Conservation (phyloP, 92 coral and sea anemone genomes). For the Blastomussa wellsi region DNA sequence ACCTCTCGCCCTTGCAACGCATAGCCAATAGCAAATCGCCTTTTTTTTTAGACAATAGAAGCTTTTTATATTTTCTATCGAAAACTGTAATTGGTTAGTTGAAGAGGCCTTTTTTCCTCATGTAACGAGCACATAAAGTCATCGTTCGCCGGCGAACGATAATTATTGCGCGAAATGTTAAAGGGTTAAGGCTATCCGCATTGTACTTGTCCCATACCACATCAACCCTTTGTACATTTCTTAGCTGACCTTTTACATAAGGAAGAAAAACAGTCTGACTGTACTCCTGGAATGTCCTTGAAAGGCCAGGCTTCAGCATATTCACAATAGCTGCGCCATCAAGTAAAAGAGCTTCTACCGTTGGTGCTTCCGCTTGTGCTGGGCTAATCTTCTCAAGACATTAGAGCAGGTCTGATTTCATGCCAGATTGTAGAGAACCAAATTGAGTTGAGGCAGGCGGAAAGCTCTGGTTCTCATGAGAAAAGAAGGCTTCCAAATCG, state of each 20-base stretch:
- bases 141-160: no score
- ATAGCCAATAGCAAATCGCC: no score
- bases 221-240: conserved; percentile 49
- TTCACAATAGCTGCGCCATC: conserved; percentile 76
- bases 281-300: conserved; percentile 68
- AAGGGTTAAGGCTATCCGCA: background rate
- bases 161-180: no score
- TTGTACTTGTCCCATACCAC: conserved; percentile 45
- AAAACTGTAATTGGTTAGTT: no score
- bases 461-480: conserved; percentile 63
- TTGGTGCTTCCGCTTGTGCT: conserved; percentile 47
- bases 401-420: conserved; percentile 47
- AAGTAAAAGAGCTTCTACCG: conserved; percentile 56
- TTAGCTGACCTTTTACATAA: conserved; percentile 40
- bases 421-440: conserved; percentile 58
- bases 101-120: no score
- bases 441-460: conserved; percentile 50
- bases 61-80: no score
- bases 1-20: no score
- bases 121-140: no score
- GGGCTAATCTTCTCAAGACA: conserved; percentile 44
- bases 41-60: no score
- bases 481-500: conserved; percentile 49
- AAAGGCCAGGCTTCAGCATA: conserved; percentile 74
- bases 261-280: conserved; percentile 61